These are phyloP conservation scores for Drosophila diplacantha DNA, from an alignment of 2,888 invertebrate genomes.

Conservation along the genomic window DNA sequence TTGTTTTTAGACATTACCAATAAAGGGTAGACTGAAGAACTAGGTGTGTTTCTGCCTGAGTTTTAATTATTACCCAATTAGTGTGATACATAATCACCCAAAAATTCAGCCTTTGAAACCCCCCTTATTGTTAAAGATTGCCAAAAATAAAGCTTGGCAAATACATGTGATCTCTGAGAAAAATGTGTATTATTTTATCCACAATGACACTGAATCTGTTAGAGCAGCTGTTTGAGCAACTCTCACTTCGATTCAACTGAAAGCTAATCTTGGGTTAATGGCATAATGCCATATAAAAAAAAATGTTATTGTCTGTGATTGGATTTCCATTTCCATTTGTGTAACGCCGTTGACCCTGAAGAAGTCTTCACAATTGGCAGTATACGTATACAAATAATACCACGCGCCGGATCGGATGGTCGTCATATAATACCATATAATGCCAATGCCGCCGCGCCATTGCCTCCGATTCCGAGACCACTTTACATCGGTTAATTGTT, in stretches of 20 bases:
- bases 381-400: conserved; percentile 13
- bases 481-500: conserved; percentile 49
- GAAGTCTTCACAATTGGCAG: conserved; percentile 58
- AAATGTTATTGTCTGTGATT: conserved; percentile 29
- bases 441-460: conserved; percentile 23
- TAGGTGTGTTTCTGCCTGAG: neutral
- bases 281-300: conserved; percentile 29
- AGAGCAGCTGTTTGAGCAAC: conserved; percentile 24
- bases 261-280: conserved; percentile 43
- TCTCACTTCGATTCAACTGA: conserved; percentile 51
- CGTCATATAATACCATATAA: conserved; percentile 15
- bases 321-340: conserved; percentile 33
- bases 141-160: neutral
- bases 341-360: conserved; percentile 46
- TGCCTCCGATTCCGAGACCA: conserved; percentile 9
- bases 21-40: too few relatives aligned
- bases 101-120: neutral
- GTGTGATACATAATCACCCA: neutral
- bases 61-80: neutral
- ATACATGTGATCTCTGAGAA: conserved; percentile 3
- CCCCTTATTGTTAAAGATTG: neutral
- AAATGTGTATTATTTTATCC: neutral
- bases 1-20: too few relatives aligned
- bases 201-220: conserved; percentile 18
- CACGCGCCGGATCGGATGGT: conserved; percentile 1